These are phyloP conservation scores for Gasteruption jaculator DNA, from an alignment of 2,888 invertebrate genomes.

Conservation along the genomic window DNA sequence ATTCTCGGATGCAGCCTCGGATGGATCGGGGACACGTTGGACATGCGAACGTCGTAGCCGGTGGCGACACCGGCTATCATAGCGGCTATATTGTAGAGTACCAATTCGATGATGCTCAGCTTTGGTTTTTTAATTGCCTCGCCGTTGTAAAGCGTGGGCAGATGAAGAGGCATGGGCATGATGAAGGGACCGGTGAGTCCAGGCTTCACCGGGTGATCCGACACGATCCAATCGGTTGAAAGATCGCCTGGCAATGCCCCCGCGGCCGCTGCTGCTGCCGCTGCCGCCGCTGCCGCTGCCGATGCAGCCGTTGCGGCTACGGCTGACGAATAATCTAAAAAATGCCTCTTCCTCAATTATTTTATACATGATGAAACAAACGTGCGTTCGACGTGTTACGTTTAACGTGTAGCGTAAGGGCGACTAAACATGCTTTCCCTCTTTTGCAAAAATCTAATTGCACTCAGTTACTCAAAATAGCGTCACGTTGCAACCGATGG, in stretches of 20 bases:
- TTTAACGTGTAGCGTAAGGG: too few relatives aligned
- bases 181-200: constrained; percentile 44
- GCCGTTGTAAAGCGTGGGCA: constrained; percentile 77
- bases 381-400: too few relatives aligned
- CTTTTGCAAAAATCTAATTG: too few relatives aligned
- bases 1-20: constrained; percentile 66
- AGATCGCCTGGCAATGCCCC: constrained; percentile 39
- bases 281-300: too few relatives aligned
- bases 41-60: constrained; percentile 87
- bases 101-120: constrained; percentile 70
- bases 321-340: too few relatives aligned
- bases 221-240: constrained; percentile 39
- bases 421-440: too few relatives aligned
- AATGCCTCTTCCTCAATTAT: too few relatives aligned
- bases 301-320: too few relatives aligned
- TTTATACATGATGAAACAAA: too few relatives aligned
- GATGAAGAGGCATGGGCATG: constrained; percentile 61
- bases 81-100: constrained; percentile 87
- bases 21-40: constrained; percentile 80
- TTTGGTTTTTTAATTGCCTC: constrained; percentile 68
- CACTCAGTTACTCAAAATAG: too few relatives aligned
- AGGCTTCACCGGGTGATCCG: constrained; percentile 42
- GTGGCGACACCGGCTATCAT: constrained; percentile 86
- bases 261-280: too few relatives aligned
- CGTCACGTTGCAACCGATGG: too few relatives aligned